Evolutionary conservation across 2,888 invertebrate genomes (phyloP).

Genomic region (Apomyelois bistriatella): DNA sequence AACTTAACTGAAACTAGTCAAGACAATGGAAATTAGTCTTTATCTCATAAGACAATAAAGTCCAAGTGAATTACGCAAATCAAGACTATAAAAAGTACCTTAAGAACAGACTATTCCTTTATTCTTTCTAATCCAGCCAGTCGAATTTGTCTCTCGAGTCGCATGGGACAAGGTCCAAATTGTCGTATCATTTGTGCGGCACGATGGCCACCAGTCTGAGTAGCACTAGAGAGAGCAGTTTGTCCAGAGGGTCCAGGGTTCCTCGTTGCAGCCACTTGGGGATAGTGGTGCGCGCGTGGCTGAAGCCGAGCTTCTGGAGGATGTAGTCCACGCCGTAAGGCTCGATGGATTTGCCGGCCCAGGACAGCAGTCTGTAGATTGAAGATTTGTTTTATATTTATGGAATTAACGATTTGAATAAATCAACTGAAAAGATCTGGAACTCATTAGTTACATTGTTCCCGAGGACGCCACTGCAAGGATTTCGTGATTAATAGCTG

Average conservation of each 20-base stretch:
- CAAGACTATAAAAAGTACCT: no score
- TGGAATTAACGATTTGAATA: no score
- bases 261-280: conserved; percentile 99
- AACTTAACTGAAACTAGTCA: background rate
- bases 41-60: no score
- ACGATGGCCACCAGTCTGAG: conserved; percentile 83
- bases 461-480: no score
- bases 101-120: no score
- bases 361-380: conserved; percentile 82
- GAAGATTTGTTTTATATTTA: background rate
- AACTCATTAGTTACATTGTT: no score
- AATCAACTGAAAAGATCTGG: no score
- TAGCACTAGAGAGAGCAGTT: conserved; percentile 90
- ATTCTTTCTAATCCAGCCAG: no score
- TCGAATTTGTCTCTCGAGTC: no score
- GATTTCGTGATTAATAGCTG: no score
- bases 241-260: conserved; percentile 98
- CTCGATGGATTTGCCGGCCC: conserved; percentile 98
- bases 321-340: conserved; percentile 99
- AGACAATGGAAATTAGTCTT: background rate
- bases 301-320: conserved; percentile 97
- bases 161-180: background rate
- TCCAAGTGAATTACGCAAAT: no score
- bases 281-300: conserved; percentile 98
- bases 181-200: conserved; percentile 57